Percentiles rank a stretch among this genome's conserved stretches.
Conservation (phyloP, 2,113 vertebrate genomes). For the Ceratotherium simum region DNA sequence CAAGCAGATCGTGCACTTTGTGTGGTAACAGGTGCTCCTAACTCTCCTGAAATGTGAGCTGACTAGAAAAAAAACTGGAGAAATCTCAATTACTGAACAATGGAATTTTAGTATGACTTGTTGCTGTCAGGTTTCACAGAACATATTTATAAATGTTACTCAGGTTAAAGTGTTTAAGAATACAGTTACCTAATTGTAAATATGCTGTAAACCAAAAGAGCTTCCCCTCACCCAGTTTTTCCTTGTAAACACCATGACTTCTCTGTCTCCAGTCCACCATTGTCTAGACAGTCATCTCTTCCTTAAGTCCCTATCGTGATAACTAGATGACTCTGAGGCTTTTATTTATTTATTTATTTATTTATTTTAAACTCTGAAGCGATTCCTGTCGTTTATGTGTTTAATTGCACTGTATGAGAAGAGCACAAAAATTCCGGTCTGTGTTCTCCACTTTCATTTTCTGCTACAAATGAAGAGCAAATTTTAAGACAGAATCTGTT, state of each 20-base stretch:
- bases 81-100: conserved; percentile 51
- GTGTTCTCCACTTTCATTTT: conserved; percentile 58
- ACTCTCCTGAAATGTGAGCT: neutral
- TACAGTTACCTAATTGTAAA: conserved; percentile 80
- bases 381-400: neutral
- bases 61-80: neutral
- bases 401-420: conserved; percentile 51
- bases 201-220: conserved; percentile 84
- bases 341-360: neutral
- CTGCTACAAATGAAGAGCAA: conserved; percentile 65
- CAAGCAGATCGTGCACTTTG: too few relatives aligned
- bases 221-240: conserved; percentile 51
- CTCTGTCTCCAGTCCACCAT: neutral
- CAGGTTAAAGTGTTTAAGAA: conserved; percentile 84
- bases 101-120: conserved; percentile 63
- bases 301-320: conserved; percentile 46
- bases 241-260: neutral
- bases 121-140: conserved; percentile 80
- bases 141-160: conserved; percentile 85
- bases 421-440: conserved; percentile 81
- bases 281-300: neutral
- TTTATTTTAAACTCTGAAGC: neutral
- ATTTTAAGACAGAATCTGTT: conserved; percentile 73
- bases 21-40: neutral
- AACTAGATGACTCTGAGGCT: conserved; percentile 75